Base-by-base conservation (phyloP, 2,888 invertebrate species). In the Fragum whitleyi region DNA sequence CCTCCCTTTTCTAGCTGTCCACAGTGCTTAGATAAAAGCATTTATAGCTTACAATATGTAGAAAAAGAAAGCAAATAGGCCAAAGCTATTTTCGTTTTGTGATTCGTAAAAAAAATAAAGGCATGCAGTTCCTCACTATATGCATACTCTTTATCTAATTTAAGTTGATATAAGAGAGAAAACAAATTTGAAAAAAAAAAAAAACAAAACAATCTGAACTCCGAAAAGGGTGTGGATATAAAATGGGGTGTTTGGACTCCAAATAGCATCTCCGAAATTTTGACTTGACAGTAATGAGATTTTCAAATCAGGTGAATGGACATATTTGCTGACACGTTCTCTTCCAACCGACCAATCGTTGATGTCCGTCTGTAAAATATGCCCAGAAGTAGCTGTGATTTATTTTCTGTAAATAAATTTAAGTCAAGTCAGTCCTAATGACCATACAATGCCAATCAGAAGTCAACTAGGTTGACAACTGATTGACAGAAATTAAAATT, bases 341-440 rank as follows among this genome's bases (percentile, higher is more conserved):
- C 32, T 7, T 19, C 32, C 26, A 32, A 61, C 7, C 61, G 32
- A 32, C n/a, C 28, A 61, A 6, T 32, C 26, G 29, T 61, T 61
- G 28, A 61, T n/a, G 61, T 23, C n/a, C 11, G n/a, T 32, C 26
- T 61, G 61, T 61, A 61, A 32, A 32, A 19, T 26, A 61, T 61
- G 32, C 29, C 32, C 32, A 61, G 61, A 32, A 32, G 16, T 32
- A 28, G 32, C 57, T 6, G 19, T 61, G 61, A 61, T 61, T 59
- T 59, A 59, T 59, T 59, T n/a, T 59, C 26, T 59, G 59, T 11
- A 53, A 29, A 61, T 61, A 61, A 32, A 62, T 62, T 62, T 62
- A 1, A 36, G 62, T 32, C 32, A 23, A 32, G 62, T 62, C 62
- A 32, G 36, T 32, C 19, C n/a, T 62, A 62, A 62, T 62, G 62